phyloP scores from a whole-genome alignment of 2,888 invertebrate genomes.

The Drosophila villosipedis region DNA sequence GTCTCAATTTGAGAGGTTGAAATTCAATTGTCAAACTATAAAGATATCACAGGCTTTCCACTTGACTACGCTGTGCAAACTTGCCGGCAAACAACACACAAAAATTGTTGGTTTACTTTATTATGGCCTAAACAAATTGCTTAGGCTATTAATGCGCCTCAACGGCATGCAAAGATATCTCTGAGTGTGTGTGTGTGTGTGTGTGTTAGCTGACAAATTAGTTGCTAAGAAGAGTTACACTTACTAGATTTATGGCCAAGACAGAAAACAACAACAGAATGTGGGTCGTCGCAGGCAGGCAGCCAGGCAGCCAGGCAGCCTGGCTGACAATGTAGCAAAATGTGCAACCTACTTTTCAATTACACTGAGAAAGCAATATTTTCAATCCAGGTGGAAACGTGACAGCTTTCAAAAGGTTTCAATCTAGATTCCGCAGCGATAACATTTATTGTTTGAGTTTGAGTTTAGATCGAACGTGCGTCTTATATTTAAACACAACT shows the following conservation, averaged over 20 bases:
- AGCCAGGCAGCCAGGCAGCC: background rate
- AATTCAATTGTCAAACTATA: constrained; percentile 75
- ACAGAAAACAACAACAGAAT: constrained; percentile 35
- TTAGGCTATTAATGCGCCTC: constrained; percentile 36
- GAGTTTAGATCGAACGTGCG: background rate
- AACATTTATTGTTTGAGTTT: background rate
- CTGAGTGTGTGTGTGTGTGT: constrained; percentile 8
- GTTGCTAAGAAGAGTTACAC: constrained; percentile 50
- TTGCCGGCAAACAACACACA: constrained; percentile 21
- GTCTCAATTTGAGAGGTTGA: constrained; percentile 35
- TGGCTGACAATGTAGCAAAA: constrained; percentile 66
- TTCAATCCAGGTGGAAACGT: background rate
- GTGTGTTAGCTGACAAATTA: constrained; percentile 66
- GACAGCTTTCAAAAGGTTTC: constrained; percentile 1
- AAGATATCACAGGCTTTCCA: constrained; percentile 78
- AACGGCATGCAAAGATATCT: constrained; percentile 23
- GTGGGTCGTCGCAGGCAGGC: constrained; percentile 44
- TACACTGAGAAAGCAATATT: constrained; percentile 29
- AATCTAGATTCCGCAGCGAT: constrained; percentile 3
- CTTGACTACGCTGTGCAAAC: constrained; percentile 59
- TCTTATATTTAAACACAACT: background rate
- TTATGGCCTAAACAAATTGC: constrained; percentile 66
- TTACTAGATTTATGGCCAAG: constrained; percentile 55
- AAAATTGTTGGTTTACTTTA: constrained; percentile 73
- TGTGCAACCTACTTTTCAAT: constrained; percentile 80